phyloP scores from a whole-genome alignment of 2,888 invertebrate genomes.

The Leistus spinibarbis region DNA sequence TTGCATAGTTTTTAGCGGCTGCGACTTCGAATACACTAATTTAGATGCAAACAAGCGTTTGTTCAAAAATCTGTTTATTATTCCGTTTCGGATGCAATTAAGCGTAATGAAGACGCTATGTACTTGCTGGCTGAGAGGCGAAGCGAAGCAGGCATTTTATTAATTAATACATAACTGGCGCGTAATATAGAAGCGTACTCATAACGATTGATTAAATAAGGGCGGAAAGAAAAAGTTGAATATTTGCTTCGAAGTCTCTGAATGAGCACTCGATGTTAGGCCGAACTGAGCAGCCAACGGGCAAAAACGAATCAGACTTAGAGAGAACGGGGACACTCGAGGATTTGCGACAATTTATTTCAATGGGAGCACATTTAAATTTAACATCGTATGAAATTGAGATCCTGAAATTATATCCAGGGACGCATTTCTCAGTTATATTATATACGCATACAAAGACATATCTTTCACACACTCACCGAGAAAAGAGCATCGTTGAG shows the following conservation, averaged over 20 bases:
- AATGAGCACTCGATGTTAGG: neutral
- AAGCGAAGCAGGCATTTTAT: conserved; percentile 18
- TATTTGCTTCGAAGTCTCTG: neutral
- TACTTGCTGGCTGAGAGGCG: neutral
- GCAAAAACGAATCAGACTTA: neutral
- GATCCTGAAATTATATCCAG: conserved; percentile 14
- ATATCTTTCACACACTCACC: neutral
- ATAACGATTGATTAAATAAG: conserved; percentile 33
- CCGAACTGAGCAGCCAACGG: neutral
- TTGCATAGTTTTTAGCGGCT: conserved; percentile 28
- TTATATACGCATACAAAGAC: conserved; percentile 2
- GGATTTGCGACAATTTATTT: conserved; percentile 35
- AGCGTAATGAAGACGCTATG: conserved; percentile 22
- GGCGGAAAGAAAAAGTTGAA: conserved; percentile 8
- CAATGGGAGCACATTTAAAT: conserved; percentile 29
- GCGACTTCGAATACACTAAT: conserved; percentile 21
- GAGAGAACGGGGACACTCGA: conserved; percentile 8
- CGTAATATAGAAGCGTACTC: conserved; percentile 21
- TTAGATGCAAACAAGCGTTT: conserved; percentile 37
- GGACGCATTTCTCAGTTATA: conserved; percentile 12
- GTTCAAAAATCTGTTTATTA: conserved; percentile 38
- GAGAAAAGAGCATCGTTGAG: neutral
- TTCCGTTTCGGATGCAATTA: conserved; percentile 37
- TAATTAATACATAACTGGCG: conserved; percentile 36
- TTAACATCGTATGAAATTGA: conserved; percentile 37